These are phyloP conservation scores for Chionomys nivalis DNA, from an alignment of 2,113 vertebrate species.

Conservation along the genomic window DNA sequence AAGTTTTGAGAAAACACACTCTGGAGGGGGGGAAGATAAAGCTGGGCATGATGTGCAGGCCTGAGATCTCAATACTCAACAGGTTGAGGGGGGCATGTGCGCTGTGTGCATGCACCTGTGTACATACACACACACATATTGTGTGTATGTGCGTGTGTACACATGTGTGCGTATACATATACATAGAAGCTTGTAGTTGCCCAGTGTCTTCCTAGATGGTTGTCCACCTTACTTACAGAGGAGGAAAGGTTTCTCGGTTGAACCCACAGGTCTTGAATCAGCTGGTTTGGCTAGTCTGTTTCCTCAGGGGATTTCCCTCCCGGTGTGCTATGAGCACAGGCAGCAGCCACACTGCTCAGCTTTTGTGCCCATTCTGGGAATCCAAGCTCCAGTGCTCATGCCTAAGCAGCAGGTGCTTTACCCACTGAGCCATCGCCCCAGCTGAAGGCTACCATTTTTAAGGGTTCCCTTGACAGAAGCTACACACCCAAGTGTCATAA, in stretches of 20 bases:
- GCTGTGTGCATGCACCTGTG: not conserved
- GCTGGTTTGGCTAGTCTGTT: not conserved
- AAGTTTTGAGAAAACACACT: not conserved
- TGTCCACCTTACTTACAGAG: not conserved
- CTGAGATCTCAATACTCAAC: not conserved
- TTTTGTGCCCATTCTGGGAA: not conserved
- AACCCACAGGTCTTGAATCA: not conserved
- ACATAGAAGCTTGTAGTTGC: not conserved
- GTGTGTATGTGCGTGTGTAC: not conserved
- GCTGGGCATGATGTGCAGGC: no score
- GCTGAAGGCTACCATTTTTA: slow-evolving; percentile 40
- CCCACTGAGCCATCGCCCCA: no score
- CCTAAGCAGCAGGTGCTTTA: no score
- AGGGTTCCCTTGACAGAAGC: slow-evolving; percentile 47
- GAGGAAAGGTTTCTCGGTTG: not conserved
- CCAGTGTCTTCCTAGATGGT: not conserved
- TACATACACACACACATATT: no score
- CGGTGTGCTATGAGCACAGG: not conserved
- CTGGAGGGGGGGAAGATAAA: not conserved
- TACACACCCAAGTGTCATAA: not conserved
- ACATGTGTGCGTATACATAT: not conserved
- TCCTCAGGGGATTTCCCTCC: not conserved
- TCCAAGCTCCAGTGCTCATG: no score
- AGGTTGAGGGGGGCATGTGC: not conserved
- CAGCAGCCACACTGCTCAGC: not conserved